These are phyloP conservation scores for Chloroceryle inda DNA, from an alignment of 2,797 vertebrate species.

Conservation along the genomic window DNA sequence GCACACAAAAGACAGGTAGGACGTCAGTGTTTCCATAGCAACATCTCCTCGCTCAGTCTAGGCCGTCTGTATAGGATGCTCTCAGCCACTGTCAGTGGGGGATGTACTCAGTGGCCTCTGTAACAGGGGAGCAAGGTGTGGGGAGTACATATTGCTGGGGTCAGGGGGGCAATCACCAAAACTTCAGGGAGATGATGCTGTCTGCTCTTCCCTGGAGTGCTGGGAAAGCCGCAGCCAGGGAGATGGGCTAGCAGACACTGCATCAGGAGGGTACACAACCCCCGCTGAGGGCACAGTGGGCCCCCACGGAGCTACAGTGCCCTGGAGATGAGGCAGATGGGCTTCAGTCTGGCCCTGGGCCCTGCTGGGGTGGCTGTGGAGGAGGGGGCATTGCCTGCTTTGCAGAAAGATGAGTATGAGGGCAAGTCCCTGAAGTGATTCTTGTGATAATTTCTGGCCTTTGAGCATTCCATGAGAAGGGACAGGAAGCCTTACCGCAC, in stretches of 20 bases:
- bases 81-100: background rate
- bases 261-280: accelerated
- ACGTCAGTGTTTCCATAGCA: conserved; percentile 50
- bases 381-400: background rate
- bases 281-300: background rate
- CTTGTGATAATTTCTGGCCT: background rate
- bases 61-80: background rate
- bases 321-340: background rate
- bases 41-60: background rate
- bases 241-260: background rate
- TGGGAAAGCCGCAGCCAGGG: background rate
- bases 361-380: background rate
- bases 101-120: background rate
- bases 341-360: background rate
- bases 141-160: background rate
- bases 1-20: background rate
- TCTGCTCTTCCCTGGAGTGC: background rate
- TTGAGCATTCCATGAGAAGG: background rate
- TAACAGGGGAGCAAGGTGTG: background rate
- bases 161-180: background rate
- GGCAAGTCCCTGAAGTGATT: background rate
- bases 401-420: background rate
- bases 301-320: background rate
- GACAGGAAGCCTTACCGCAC: background rate
- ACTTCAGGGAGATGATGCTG: accelerated